Percentiles rank a stretch among this genome's conserved stretches.
These are phyloP conservation scores for Barnardius zonarius DNA, from an alignment of 2,113 vertebrate species.

Conservation along the genomic window DNA sequence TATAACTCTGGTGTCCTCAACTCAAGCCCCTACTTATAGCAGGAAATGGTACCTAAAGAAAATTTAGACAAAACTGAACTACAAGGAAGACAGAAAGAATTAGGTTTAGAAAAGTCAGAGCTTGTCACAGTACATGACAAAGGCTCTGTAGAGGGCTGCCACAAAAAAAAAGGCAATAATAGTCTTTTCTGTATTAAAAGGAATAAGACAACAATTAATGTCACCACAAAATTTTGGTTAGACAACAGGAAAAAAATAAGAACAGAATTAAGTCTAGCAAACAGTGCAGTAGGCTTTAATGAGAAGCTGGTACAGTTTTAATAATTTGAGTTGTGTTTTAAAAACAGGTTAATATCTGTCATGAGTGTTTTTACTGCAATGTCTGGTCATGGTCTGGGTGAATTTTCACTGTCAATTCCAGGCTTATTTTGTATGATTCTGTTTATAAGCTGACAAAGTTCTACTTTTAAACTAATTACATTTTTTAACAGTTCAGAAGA, in stretches of 20 bases:
- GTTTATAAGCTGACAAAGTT: neutral
- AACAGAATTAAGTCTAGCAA: neutral
- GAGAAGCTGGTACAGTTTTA: neutral
- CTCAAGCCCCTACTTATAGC: neutral
- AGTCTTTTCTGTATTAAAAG: neutral
- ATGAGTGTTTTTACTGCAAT: neutral
- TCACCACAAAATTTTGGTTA: neutral
- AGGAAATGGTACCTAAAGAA: rapidly evolving
- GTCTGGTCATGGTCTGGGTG: neutral
- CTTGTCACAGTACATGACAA: neutral
- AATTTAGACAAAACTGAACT: neutral
- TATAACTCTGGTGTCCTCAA: neutral
- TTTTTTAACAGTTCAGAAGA: neutral
- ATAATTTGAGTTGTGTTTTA: neutral
- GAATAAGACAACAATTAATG: neutral
- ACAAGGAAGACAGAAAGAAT: neutral
- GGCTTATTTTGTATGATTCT: neutral
- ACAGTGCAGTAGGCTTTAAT: neutral
- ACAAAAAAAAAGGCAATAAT: neutral
- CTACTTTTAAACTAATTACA: neutral
- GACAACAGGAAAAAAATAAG: neutral
- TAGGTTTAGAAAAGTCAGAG: neutral
- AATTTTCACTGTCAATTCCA: neutral
- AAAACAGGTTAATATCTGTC: neutral
- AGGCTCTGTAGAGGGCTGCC: neutral